Evolutionary conservation across 2,888 invertebrate species (phyloP), one percentile per base, ranked within the genome.

Genomic region (Chloroclystis v-ata): DNA sequence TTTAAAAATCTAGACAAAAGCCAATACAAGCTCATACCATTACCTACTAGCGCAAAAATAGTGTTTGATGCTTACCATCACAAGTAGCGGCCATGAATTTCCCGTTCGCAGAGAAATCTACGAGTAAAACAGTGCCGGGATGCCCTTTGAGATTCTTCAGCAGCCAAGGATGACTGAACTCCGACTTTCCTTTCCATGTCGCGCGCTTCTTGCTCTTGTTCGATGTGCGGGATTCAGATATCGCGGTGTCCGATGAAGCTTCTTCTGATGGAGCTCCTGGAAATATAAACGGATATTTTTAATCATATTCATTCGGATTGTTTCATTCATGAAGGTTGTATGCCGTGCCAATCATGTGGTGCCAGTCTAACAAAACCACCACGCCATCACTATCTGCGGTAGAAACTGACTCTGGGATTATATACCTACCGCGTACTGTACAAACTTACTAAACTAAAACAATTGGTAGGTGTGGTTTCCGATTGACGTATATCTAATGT

Each of bases 21-120:
- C 43, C 26, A 9, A 54, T 35, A 40, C 47, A 46, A 29, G 30
- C 32, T 46, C 26, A 37, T 13, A 26, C 6, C 13, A 28, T n/a
- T n/a, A n/a, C n/a, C n/a, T n/a, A n/a, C n/a, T n/a, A 38, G 32
- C 43, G 47, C 35, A 47, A 7, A 33, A 47, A 14, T 16, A 5
- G 33, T 33, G 37, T 52, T 51, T 38, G 29, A 49, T 47, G 87
- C 90, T 89, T 90, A 96, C 96, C 97, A 89, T 94, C 94, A 63
- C 93, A 93, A 69, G 94, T 93, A 50, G 95, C 93, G 52, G 94
- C 94, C 71, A 97, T 89, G 72, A 92, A 95, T 84, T 96, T 97
- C 59, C 94, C 95, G 80, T 95, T 96, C 50, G 92, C 90, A 59
- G 95, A 95, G 76, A 95, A 94, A 69, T 94, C 94, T 77, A 96